Conservation (phyloP, 2,888 invertebrate genomes). For the Apamea monoglypha region DNA sequence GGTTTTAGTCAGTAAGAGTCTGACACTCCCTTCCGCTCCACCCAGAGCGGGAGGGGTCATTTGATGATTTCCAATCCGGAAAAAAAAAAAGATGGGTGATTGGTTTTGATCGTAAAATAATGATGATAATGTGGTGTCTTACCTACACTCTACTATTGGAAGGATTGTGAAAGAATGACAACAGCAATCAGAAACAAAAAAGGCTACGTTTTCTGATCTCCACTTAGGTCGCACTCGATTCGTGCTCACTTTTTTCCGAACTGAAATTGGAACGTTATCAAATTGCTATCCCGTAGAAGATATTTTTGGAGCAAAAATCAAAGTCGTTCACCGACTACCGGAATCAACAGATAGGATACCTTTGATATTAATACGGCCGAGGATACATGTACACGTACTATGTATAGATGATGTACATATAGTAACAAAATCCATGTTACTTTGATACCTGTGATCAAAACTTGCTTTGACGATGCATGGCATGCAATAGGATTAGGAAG, state of each 20-base stretch:
- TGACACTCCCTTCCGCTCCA: no score
- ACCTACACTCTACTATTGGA: background rate
- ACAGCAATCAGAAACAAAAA: background rate
- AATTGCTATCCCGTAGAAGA: background rate
- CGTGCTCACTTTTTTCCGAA: background rate
- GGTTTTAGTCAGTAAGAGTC: no score
- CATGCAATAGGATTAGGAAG: slow-evolving; percentile 9
- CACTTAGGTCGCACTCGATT: background rate
- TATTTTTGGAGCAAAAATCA: slow-evolving; percentile 1
- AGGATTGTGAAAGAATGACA: background rate
- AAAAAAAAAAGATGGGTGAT: no score
- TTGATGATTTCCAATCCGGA: no score
- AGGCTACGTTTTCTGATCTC: background rate
- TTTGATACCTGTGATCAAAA: slow-evolving; percentile 13
- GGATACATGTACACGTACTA: background rate
- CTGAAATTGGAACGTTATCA: background rate
- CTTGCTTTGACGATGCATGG: slow-evolving; percentile 14
- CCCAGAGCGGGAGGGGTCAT: no score
- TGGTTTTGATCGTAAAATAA: background rate
- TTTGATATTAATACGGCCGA: background rate
- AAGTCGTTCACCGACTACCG: background rate
- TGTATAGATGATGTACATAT: background rate
- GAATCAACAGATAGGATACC: background rate
- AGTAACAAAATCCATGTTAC: background rate
- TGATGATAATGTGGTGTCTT: background rate